These are phyloP conservation scores for Apis laboriosa DNA, from an alignment of 1,140 invertebrate species.

Conservation along the genomic window DNA sequence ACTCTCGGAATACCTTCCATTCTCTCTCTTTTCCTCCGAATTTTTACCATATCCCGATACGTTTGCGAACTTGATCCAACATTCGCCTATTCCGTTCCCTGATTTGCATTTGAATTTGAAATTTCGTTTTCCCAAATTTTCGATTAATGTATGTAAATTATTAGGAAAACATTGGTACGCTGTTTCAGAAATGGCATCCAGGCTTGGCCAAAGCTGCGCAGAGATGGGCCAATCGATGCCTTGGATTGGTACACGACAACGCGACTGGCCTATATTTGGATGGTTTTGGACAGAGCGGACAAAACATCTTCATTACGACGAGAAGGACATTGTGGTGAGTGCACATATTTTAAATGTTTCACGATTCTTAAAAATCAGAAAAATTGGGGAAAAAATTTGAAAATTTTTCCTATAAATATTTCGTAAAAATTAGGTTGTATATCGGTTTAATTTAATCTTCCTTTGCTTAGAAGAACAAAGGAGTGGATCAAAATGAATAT, in stretches of 20 bases:
- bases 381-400: too few relatives aligned
- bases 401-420: too few relatives aligned
- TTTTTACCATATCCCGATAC: too few relatives aligned
- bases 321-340: conserved; percentile 90
- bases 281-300: conserved; percentile 88
- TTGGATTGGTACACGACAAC: conserved; percentile 87
- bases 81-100: too few relatives aligned
- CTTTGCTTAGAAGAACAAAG: neutral
- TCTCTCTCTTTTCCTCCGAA: too few relatives aligned
- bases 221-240: conserved; percentile 87
- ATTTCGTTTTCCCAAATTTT: neutral
- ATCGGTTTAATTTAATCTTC: neutral
- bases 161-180: too few relatives aligned
- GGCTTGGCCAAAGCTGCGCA: conserved; percentile 87
- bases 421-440: too few relatives aligned
- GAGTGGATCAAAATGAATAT: neutral
- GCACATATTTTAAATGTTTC: conserved; percentile 1
- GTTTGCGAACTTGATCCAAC: too few relatives aligned
- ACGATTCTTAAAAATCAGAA: too few relatives aligned
- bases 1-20: too few relatives aligned
- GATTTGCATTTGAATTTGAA: too few relatives aligned
- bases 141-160: neutral
- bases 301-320: conserved; percentile 92
- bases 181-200: conserved; percentile 86
- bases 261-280: conserved; percentile 85